Evolutionary conservation across 2,113 vertebrate genomes (phyloP), one percentile per base, ranked within the genome.

Genomic region (Myxocyprinus asiaticus): DNA sequence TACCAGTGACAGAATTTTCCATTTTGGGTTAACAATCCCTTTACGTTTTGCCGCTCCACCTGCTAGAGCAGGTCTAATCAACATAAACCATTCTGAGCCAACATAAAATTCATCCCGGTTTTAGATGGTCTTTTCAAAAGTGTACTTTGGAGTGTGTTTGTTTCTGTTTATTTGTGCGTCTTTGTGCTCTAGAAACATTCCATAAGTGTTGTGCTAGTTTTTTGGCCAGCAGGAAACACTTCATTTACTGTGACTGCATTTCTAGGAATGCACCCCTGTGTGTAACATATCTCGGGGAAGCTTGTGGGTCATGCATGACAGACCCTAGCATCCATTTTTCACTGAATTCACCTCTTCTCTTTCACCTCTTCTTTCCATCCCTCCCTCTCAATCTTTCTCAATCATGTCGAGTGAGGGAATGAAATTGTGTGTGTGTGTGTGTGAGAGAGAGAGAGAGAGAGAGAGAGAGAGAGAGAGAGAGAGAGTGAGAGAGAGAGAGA

Each of bases 361-460:
- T 69, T 69, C 43, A 51, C 43, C 7, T 67, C 50, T 55, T 80
- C 45, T 33, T 44, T 58, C 11, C 4, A 5, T 69, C 47, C 47
- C 22, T 79, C 66, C 69, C 47, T 74, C 68, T 51, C 44, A 50
- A 58, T 83, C 67, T 70, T 5, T 53, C 53, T 76, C 61, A 76
- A 69, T 59, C 72, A 68, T 69, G 48, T 53, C 64, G 66, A 76
- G 61, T 65, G 51, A 64, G 76, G 66, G 66, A 64, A 67, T 69
- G 43, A 68, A 68, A 67, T 63, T 14, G 64, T 69, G 17, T 62
- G 58, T 68, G 43, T 64, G n/a, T 17, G 44, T 59, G 33, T 14
- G 63, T 72, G 45, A 66, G 69, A 11, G 66, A 68, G 64, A 45
- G 53, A 59, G 65, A 15, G 55, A 7, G 76, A 51, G 63, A 12